These are phyloP conservation scores for Morelia viridis DNA, from an alignment of 2,797 vertebrate species.

Conservation along the genomic window DNA sequence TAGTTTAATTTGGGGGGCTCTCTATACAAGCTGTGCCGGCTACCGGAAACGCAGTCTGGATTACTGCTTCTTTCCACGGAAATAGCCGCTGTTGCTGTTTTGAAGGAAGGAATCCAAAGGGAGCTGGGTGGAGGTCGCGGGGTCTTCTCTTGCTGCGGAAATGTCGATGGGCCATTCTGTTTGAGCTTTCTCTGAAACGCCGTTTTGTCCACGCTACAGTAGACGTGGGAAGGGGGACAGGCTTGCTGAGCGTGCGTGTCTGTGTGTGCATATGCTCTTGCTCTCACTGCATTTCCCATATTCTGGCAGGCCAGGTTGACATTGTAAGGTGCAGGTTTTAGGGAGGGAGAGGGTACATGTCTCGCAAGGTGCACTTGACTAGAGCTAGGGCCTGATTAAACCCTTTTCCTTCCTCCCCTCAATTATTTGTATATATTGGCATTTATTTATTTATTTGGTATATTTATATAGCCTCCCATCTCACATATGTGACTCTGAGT, in stretches of 20 bases:
- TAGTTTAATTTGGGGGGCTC: background rate
- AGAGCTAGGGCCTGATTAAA: background rate
- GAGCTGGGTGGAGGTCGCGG: too few relatives aligned
- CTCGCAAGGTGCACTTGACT: background rate
- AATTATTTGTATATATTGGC: too few relatives aligned
- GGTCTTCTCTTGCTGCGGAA: background rate
- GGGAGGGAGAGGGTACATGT: too few relatives aligned
- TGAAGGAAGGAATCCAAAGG: background rate
- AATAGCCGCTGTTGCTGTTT: rapidly evolving
- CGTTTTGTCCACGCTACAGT: background rate
- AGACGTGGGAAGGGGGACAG: background rate
- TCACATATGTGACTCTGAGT: too few relatives aligned
- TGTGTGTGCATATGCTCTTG: background rate
- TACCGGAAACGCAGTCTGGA: background rate
- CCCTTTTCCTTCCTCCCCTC: too few relatives aligned
- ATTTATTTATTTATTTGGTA: too few relatives aligned
- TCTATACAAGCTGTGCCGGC: too few relatives aligned
- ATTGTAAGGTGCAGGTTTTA: background rate
- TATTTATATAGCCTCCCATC: too few relatives aligned
- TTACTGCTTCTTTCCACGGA: rapidly evolving
- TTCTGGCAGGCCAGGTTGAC: background rate
- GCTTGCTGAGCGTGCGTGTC: background rate
- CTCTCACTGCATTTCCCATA: too few relatives aligned
- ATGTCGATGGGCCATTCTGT: background rate
- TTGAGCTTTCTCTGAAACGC: background rate